Evolutionary conservation across 2,888 invertebrate species (phyloP).

Genomic region (Aphodius granarius): DNA sequence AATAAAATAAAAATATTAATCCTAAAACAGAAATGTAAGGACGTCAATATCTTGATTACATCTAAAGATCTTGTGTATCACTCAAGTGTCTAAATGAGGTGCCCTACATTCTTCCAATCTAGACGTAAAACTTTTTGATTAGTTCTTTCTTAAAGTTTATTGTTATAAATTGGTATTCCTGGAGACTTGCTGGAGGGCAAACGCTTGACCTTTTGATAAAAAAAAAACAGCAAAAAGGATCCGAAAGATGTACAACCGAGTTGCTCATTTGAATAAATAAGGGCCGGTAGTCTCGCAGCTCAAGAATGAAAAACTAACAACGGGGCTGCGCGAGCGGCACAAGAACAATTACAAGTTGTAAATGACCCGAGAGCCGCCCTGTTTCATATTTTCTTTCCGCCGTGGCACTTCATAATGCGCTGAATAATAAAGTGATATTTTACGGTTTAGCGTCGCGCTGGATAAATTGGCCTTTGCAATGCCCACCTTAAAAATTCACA

Average conservation of each 20-base stretch:
- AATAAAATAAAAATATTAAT: too few relatives aligned
- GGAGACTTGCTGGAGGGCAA: neutral
- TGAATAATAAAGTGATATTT: constrained; percentile 28
- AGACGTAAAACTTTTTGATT: neutral
- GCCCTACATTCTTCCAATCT: neutral
- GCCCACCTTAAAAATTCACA: constrained; percentile 16
- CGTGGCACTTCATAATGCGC: constrained; percentile 13
- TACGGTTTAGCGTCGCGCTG: constrained; percentile 19
- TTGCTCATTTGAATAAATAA: neutral
- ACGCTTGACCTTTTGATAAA: neutral
- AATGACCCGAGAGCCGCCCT: neutral
- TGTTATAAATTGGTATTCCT: neutral
- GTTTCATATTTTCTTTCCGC: constrained; percentile 18
- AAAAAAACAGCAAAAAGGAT: neutral
- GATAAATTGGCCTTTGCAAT: constrained; percentile 21
- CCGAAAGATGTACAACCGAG: neutral
- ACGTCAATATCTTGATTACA: too few relatives aligned
- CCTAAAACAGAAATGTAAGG: too few relatives aligned
- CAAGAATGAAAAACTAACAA: neutral
- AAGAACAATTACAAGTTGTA: constrained; percentile 14
- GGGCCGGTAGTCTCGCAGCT: neutral
- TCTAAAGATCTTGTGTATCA: too few relatives aligned
- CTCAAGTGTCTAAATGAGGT: too few relatives aligned
- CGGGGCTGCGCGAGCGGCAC: neutral
- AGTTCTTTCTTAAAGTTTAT: neutral